A percentile compares a stretch with the other conserved stretches of the same genome.
These are phyloP conservation scores for Sebastiscus tertius DNA, from an alignment of 2,797 vertebrate genomes.

Conservation along the genomic window DNA sequence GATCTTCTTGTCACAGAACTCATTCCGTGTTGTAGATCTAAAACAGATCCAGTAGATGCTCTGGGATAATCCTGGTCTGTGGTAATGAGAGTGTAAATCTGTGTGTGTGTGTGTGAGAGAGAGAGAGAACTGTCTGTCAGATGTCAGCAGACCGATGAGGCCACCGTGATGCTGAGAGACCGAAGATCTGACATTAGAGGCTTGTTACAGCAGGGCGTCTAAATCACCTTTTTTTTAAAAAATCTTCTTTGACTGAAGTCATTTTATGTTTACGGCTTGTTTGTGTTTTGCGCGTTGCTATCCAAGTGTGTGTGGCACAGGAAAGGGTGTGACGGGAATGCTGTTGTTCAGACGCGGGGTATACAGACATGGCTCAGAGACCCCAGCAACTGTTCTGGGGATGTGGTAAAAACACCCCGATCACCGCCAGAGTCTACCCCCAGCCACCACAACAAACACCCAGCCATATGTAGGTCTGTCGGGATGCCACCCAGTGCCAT, in stretches of 20 bases:
- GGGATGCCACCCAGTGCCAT: conserved; percentile 72
- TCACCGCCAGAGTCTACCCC: conserved; percentile 52
- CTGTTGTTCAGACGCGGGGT: conserved; percentile 56
- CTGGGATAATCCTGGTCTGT: conserved; percentile 56
- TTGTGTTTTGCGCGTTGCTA: conserved; percentile 60
- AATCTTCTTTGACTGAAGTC: conserved; percentile 34
- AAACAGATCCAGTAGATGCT: conserved; percentile 58
- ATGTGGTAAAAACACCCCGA: conserved; percentile 71
- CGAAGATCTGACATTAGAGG: conserved; percentile 27
- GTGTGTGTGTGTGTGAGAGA: neutral
- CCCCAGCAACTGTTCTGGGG: conserved; percentile 58
- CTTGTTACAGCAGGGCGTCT: conserved; percentile 35
- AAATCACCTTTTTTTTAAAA: conserved; percentile 39
- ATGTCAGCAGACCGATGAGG: conserved; percentile 39
- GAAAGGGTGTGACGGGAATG: conserved; percentile 66
- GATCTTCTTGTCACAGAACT: conserved; percentile 41
- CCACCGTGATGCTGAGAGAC: conserved; percentile 54
- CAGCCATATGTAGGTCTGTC: conserved; percentile 68
- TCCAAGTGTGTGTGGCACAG: conserved; percentile 61
- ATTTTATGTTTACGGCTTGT: conserved; percentile 48
- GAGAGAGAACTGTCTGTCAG: conserved; percentile 26
- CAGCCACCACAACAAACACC: conserved; percentile 75
- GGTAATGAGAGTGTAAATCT: conserved; percentile 63
- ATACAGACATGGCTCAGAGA: conserved; percentile 60
- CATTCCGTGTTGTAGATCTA: conserved; percentile 48